Conservation (phyloP, 2,797 vertebrate genomes). For the Anguilla megastoma region DNA sequence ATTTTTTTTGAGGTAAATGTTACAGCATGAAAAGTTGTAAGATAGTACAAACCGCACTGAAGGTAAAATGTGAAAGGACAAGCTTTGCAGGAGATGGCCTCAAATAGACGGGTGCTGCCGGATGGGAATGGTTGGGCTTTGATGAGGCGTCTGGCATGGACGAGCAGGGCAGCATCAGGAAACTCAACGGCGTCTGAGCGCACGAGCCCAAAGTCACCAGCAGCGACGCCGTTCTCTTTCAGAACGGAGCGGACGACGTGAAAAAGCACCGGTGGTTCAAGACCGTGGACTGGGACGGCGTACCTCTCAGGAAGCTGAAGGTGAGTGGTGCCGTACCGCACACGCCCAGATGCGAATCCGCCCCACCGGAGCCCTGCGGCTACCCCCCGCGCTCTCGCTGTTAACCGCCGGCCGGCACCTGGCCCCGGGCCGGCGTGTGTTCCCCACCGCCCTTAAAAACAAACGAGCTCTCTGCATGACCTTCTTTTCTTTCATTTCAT, state of each 20-base stretch:
- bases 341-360: no score
- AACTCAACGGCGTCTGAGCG: background rate
- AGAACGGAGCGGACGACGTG: slow-evolving; percentile 92
- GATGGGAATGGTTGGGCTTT: background rate
- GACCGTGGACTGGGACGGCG: slow-evolving; percentile 85
- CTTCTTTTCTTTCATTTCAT: background rate
- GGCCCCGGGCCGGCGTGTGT: background rate
- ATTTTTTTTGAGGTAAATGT: background rate
- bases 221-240: slow-evolving; percentile 40
- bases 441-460: slow-evolving; percentile 16
- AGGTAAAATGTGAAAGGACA: background rate
- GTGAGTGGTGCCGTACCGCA: slow-evolving; percentile 55
- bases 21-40: background rate
- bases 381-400: background rate
- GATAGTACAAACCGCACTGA: no score
- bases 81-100: background rate
- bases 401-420: background rate
- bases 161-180: background rate
- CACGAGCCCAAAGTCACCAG: background rate
- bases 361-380: background rate
- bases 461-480: background rate
- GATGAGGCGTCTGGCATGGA: no score
- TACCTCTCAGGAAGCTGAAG: slow-evolving; percentile 87
- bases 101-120: background rate
- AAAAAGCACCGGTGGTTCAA: slow-evolving; percentile 94